Evolutionary conservation across 2,113 vertebrate species (phyloP).

Genomic region (Platycercus adscitus): DNA sequence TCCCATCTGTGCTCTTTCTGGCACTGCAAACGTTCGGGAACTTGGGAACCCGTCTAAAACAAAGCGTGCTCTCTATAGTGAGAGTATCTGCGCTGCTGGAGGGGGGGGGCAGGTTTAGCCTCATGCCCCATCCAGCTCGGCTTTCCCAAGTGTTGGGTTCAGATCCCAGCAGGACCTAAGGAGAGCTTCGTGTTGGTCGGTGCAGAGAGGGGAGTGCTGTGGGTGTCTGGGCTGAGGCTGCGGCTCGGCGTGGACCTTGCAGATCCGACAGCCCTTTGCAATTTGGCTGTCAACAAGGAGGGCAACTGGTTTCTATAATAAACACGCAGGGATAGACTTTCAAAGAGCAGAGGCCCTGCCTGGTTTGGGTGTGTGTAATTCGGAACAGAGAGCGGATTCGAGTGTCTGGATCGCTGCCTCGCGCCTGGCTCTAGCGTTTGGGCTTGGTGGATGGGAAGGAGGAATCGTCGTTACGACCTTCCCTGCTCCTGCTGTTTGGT

Average conservation of each 20-base stretch:
- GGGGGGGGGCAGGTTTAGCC: background rate
- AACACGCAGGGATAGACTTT: slow-evolving; percentile 29
- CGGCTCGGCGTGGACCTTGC: background rate
- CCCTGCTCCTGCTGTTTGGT: background rate
- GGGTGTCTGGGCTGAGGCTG: background rate
- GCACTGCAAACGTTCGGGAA: background rate
- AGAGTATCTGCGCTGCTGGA: background rate
- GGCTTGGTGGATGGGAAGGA: background rate
- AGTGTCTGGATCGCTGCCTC: background rate
- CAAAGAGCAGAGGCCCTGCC: slow-evolving; percentile 45
- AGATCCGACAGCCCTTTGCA: slow-evolving; percentile 6
- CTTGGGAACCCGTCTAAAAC: background rate
- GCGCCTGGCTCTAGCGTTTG: background rate
- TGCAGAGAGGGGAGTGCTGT: background rate
- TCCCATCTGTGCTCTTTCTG: slow-evolving; percentile 11
- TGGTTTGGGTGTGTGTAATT: background rate
- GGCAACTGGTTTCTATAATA: slow-evolving; percentile 35
- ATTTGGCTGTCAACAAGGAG: slow-evolving; percentile 46
- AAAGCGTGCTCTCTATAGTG: background rate
- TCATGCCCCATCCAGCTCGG: background rate
- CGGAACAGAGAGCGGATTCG: background rate
- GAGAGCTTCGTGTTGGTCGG: background rate
- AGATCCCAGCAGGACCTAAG: slow-evolving; percentile 10
- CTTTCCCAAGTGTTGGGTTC: background rate
- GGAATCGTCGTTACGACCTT: background rate